Base-by-base conservation (phyloP, 2,113 vertebrate genomes). In the Oxyura jamaicensis region DNA sequence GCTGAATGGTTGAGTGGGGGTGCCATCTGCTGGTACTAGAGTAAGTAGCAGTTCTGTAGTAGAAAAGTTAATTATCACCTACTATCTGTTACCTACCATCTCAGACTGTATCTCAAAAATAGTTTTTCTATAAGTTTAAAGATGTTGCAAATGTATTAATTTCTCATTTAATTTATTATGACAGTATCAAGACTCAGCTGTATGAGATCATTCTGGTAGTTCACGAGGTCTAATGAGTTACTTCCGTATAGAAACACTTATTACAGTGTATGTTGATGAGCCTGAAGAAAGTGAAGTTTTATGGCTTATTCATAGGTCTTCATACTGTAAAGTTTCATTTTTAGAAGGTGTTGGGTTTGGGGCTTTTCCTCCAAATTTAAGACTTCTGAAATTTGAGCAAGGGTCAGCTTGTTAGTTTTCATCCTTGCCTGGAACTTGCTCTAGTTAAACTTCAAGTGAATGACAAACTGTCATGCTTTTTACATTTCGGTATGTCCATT, bases 1-100 rank as follows among this genome's bases (percentile, higher is more conserved):
- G 39, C 8, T 17, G 12, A 35, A 9, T 19, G 15, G 15, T 22
- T 74, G 73, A n/a, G 31, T 3, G 0, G 10, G 17, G 2, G 2
- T 80, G 80, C 91, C 92, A 92, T 60, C 94, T 95, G 83, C 83
- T 75, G 92, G 48, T 46, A 35, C 12, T 26, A 86, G 23, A 46
- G 1, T 19, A 77, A 74, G 63, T 12, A 73, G 67, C 48, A 69
- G 72, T 13, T 91, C 63, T 7, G 4, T 36, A n/a, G 15, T 16
- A 31, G 31, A 67, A 28, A 36, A 1, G 8, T 10, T 46, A 7
- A 10, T 21, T 21, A n/a, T 26, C 63, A 16, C 23, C n/a, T n/a
- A 22, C 31, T n/a, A 15, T 35, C 35, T 62, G 23, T 35, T 62
- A 62, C 59, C 35, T 62, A 17, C 52, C 5, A 7, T 3, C 2